Conservation (phyloP, 2,113 vertebrate genomes). For the Camelus dromedarius region DNA sequence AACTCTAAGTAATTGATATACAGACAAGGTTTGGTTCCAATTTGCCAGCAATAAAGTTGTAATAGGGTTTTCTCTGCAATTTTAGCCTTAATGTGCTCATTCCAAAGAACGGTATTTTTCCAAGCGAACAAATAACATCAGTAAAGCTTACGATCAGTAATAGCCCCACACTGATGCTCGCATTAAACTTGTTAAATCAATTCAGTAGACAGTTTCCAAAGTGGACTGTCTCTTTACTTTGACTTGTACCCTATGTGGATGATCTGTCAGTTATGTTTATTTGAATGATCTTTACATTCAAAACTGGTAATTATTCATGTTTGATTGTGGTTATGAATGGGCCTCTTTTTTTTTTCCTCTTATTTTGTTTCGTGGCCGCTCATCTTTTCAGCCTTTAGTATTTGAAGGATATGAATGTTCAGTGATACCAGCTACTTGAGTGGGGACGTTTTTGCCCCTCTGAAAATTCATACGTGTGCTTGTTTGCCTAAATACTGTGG, state of each 20-base stretch:
- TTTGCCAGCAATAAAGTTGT: slow-evolving; percentile 99
- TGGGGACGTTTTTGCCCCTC: slow-evolving; percentile 71
- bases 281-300: slow-evolving; percentile 91
- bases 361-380: slow-evolving; percentile 74
- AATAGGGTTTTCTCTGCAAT: slow-evolving; percentile 98
- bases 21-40: slow-evolving; percentile 98
- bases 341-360: slow-evolving; percentile 47
- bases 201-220: slow-evolving; percentile 95
- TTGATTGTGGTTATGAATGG: slow-evolving; percentile 84
- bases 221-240: slow-evolving; percentile 94
- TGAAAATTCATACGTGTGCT: slow-evolving; percentile 75
- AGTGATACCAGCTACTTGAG: slow-evolving; percentile 58
- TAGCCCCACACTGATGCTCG: slow-evolving; percentile 95
- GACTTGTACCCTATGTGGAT: slow-evolving; percentile 89
- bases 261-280: slow-evolving; percentile 91
- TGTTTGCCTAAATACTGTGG: slow-evolving; percentile 75
- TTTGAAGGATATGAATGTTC: slow-evolving; percentile 73
- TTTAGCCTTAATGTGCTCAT: slow-evolving; percentile 98
- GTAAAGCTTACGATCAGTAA: slow-evolving; percentile 97
- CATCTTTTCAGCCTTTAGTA: slow-evolving; percentile 71
- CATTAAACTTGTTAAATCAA: slow-evolving; percentile 98
- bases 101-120: slow-evolving; percentile 97
- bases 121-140: slow-evolving; percentile 98
- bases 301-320: slow-evolving; percentile 90
- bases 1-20: slow-evolving; percentile 99